A percentile compares a stretch with the other conserved stretches of the same genome.
phyloP scores from a whole-genome alignment of 2,797 vertebrate genomes.

The Spinus olivaceus region DNA sequence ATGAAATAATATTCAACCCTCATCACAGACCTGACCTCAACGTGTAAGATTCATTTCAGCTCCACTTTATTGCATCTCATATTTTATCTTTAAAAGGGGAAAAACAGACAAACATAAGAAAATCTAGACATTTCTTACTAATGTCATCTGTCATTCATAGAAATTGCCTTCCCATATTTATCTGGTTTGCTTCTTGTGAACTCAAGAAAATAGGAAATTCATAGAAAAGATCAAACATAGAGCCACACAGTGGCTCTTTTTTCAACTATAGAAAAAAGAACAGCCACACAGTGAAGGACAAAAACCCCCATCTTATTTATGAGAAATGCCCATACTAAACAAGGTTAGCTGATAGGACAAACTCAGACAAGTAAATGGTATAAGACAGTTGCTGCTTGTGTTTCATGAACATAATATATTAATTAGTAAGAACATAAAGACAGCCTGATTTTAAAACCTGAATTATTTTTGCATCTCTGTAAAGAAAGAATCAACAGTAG shows the following conservation, averaged over 20 bases:
- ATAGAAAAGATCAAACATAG: not conserved
- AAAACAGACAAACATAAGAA: not conserved
- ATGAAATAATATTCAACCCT: not conserved
- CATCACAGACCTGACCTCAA: accelerated
- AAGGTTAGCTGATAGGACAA: not conserved
- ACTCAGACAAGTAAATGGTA: not conserved
- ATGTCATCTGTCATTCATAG: not conserved
- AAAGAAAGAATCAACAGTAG: not conserved
- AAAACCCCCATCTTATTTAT: not conserved
- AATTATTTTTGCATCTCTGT: not conserved
- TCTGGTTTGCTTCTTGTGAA: not conserved
- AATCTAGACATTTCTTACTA: not conserved
- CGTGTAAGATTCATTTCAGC: not conserved
- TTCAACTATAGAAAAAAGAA: not conserved
- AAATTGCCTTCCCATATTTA: not conserved
- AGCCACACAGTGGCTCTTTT: not conserved
- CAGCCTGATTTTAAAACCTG: not conserved
- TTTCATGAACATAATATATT: not conserved
- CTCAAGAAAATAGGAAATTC: not conserved
- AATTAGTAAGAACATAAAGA: not conserved
- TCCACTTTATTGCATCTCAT: not conserved
- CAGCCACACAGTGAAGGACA: not conserved
- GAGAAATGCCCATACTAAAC: not conserved
- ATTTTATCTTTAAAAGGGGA: not conserved
- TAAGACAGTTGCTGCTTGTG: not conserved